These are phyloP conservation scores for Coregonus sp. DNA, from an alignment of 2,797 vertebrate species.

Conservation along the genomic window DNA sequence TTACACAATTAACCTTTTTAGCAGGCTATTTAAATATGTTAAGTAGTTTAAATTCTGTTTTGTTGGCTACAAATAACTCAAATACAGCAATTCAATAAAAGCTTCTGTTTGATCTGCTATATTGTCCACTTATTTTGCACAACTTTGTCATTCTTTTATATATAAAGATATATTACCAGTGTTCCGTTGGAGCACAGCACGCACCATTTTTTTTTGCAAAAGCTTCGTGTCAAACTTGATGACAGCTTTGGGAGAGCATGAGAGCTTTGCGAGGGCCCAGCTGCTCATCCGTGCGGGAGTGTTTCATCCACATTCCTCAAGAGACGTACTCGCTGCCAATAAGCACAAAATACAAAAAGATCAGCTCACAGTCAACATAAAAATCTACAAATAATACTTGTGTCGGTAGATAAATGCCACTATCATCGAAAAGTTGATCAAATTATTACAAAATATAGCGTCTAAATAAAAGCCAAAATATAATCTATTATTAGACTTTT, in stretches of 20 bases:
- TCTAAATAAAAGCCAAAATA: no score
- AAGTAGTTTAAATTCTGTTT: background rate
- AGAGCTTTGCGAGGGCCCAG: background rate
- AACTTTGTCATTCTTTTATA: background rate
- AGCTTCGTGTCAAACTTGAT: background rate
- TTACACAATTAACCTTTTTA: background rate
- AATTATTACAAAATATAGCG: background rate
- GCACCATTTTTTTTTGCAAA: background rate
- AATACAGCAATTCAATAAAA: background rate
- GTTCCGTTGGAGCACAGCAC: background rate
- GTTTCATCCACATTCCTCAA: background rate
- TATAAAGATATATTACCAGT: background rate
- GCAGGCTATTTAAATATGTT: background rate
- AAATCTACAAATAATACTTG: background rate
- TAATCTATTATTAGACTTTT: no score
- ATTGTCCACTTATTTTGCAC: background rate
- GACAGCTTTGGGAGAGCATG: constrained; percentile 1
- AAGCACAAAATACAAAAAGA: background rate
- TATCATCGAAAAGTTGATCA: background rate
- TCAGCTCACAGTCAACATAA: background rate
- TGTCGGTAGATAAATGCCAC: background rate
- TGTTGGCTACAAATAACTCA: background rate
- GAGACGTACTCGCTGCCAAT: background rate
- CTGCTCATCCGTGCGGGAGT: background rate
- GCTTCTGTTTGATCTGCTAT: background rate